Base-by-base conservation (phyloP, 2,113 vertebrate species). In the Otus sunia region DNA sequence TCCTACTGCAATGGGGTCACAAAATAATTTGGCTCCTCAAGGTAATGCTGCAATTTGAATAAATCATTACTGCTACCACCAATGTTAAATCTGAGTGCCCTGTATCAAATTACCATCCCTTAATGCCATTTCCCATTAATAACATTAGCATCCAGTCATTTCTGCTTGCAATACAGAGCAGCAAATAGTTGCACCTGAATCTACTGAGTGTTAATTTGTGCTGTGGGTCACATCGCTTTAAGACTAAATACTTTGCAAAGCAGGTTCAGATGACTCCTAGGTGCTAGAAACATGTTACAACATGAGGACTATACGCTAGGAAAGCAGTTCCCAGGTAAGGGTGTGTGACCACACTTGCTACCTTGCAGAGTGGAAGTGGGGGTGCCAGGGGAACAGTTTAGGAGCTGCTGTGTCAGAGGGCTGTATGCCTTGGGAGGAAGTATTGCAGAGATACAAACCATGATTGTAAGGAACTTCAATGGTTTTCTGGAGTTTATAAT, bases 291-390 rank as follows among this genome's bases (percentile, higher is more conserved):
- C 92, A 19, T 93, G 96, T 96, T 95, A 41, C 50, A 69, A 63
- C 93, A 85, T 26, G 92, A 96, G 77, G 69, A 88, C 63, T 97
- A 83, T 90, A 39, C 92, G 96, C 89, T 90, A 95, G 87, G 86
- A 91, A 86, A 93, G 93, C 94, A 95, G 90, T 96, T 97, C 81
- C 58, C 58, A 78, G 53, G 92, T 68, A 11, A 96, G 96, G 93
- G 92, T 88, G 96, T 97, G 93, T 97, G 96, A 94, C 74, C 90
- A 76, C 77, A 27, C 66, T 95, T 82, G 80, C 84, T 73, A 15
- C 90, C 62, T 95, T 90, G 87, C 74, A 79, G 82, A 79, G 77
- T 88, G 36, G 83, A 94, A 93, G 53, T 86, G 71, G 25, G 27
- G 25, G 79, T 94, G 78, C 22, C 78, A 85, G 67, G 29, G 47